Base-by-base conservation (phyloP, 1,140 invertebrate species). In the Atta texana region DNA sequence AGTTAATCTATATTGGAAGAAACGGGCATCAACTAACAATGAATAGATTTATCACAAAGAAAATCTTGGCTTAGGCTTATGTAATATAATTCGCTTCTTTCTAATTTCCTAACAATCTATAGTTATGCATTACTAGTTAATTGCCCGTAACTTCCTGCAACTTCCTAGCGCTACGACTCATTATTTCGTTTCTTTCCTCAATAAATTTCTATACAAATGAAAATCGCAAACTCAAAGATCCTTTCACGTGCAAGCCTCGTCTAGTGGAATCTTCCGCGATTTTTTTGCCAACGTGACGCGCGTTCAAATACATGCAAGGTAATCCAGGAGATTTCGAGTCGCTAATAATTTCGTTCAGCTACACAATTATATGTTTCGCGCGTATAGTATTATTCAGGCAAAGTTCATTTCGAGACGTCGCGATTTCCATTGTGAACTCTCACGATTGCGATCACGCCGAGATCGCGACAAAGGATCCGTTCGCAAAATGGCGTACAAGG, bases 401-500 rank as follows among this genome's bases (percentile, higher is more conserved):
- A 12, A 49, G 6, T 12, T 12, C 5, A 1, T 21, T 3, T 24
- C 39, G 39, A 0, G 39, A 24, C 10, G 1, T 34, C 0, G 21
- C n/a, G 10, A 51, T 69, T 5, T 10, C 12, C 5, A 14, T 21
- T 2, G 6, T 21, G 3, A 16, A 18, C 18, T 10, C 31, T 34
- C 5, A 34, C 31, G 31, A 34, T 34, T 1, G 8, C 10, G 24
- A 39, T 10, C 14, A 31, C 31, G 57, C 34, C 44, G 74, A 16
- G 12, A 28, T 4, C 4, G 1, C 21, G 44, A 78, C 16, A 49
- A 78, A 31, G 18, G 66, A 69, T 21, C 28, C 18, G 14, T 57
- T 39, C 16, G 57, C 76, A 78, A 77, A 78, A 78, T 78, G 76
- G 76, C 76, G 76, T 21, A 66, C 39, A 8, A n/a, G 5, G n/a